Percentiles rank a stretch among this genome's conserved stretches.
phyloP scores from a whole-genome alignment of 2,113 vertebrate genomes.

The Sphaerodactylus townsendi region DNA sequence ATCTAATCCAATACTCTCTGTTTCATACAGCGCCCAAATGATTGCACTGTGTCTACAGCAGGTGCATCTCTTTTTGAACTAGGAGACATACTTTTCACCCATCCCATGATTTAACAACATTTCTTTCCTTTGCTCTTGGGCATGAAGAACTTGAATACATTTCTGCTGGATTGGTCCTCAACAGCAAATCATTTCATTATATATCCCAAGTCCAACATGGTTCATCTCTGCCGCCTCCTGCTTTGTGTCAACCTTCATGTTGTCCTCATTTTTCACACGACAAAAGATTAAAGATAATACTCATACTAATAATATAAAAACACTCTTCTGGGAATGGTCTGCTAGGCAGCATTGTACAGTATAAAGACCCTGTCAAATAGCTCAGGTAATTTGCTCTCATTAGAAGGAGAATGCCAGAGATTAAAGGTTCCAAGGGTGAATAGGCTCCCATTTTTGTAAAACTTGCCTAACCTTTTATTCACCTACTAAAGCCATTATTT shows the following conservation, averaged over 20 bases:
- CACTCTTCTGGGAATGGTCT: slow-evolving; percentile 71
- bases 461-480: slow-evolving; percentile 83
- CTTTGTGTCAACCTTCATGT: slow-evolving; percentile 56
- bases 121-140: slow-evolving; percentile 18
- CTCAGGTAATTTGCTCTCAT: slow-evolving; percentile 82
- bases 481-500: slow-evolving; percentile 80
- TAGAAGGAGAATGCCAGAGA: slow-evolving; percentile 81
- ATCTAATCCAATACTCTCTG: no score
- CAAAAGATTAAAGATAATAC: slow-evolving; percentile 82
- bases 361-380: slow-evolving; percentile 79
- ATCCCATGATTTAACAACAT: not conserved
- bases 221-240: slow-evolving; percentile 23
- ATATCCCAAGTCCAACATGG: not conserved
- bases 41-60: no score
- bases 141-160: not conserved
- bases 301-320: slow-evolving; percentile 73
- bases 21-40: no score
- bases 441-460: slow-evolving; percentile 83
- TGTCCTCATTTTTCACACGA: slow-evolving; percentile 74
- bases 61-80: slow-evolving; percentile 32
- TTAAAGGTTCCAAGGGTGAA: slow-evolving; percentile 87
- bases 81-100: slow-evolving; percentile 21
- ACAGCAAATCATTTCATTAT: slow-evolving; percentile 55
- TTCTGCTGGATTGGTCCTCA: slow-evolving; percentile 26
- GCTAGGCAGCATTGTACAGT: slow-evolving; percentile 69